Conservation (phyloP, 1,140 invertebrate genomes). For the Drosophila littoralis region DNA sequence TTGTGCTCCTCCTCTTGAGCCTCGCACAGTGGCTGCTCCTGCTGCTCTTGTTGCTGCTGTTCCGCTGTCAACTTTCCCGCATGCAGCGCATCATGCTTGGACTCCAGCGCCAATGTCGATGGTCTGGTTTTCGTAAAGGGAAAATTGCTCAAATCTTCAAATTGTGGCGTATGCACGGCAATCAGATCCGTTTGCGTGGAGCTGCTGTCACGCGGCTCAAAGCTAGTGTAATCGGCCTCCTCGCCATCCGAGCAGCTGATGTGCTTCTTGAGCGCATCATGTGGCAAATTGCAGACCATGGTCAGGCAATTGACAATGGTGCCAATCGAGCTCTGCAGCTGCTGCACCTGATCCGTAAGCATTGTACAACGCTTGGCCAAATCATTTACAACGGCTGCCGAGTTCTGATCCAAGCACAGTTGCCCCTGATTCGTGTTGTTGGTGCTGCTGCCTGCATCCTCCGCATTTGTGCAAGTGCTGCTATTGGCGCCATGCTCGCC, state of each 20-base stretch:
- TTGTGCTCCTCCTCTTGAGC: constrained; percentile 35
- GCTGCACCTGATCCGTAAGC: constrained; percentile 87
- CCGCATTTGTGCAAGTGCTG: constrained; percentile 8
- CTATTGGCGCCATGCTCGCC: constrained; percentile 32
- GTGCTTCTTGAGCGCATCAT: constrained; percentile 74
- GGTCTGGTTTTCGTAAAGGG: constrained; percentile 77
- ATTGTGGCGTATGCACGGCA: constrained; percentile 90
- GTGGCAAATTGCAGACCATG: constrained; percentile 85
- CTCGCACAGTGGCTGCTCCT: neutral
- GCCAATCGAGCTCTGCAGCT: constrained; percentile 90
- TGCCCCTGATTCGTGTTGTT: constrained; percentile 19
- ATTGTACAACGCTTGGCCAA: constrained; percentile 85
- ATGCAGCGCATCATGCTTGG: constrained; percentile 51
- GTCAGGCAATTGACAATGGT: constrained; percentile 90
- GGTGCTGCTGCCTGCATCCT: constrained; percentile 23
- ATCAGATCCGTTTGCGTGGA: constrained; percentile 92
- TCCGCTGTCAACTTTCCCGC: constrained; percentile 2
- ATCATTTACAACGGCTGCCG: constrained; percentile 84
- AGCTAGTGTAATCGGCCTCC: constrained; percentile 28
- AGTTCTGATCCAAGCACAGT: constrained; percentile 73
- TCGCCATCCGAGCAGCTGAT: constrained; percentile 43
- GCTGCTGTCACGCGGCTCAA: constrained; percentile 85
- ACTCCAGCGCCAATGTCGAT: constrained; percentile 75
- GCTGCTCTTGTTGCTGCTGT: constrained; percentile 20
- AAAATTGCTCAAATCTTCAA: constrained; percentile 82